phyloP scores from a whole-genome alignment of 1,140 invertebrate species.

The Drosophila santomea region DNA sequence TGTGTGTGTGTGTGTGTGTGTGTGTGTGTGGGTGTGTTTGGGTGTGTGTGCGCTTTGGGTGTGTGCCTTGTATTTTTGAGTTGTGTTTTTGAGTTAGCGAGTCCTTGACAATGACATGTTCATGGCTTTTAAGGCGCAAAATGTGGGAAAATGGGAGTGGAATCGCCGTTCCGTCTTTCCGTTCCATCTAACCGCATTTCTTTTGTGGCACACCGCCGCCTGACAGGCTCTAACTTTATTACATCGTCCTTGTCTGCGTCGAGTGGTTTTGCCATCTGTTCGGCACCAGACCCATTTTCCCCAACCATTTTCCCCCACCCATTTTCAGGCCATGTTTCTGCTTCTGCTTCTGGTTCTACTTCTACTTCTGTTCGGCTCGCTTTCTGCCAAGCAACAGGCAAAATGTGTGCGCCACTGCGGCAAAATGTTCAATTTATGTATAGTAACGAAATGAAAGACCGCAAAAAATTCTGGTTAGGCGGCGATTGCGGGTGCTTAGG shows the following conservation, averaged over 20 bases:
- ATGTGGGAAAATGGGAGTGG: slow-evolving; percentile 2
- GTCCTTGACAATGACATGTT: slow-evolving; percentile 55
- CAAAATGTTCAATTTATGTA: slow-evolving; percentile 75
- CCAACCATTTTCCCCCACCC: not conserved
- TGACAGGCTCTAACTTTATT: slow-evolving; percentile 78
- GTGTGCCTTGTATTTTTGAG: slow-evolving; percentile 16
- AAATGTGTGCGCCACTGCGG: slow-evolving; percentile 65
- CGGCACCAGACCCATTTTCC: slow-evolving; percentile 7
- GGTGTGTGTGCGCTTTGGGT: not conserved
- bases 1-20: not conserved
- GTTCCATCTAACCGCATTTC: slow-evolving; percentile 67
- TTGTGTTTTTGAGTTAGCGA: slow-evolving; percentile 23
- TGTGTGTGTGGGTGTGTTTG: too few species aligned
- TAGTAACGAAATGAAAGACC: slow-evolving; percentile 57
- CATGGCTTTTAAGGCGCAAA: not conserved
- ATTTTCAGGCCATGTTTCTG: not conserved
- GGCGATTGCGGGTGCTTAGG: not conserved
- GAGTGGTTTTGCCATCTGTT: slow-evolving; percentile 63
- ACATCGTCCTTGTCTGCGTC: slow-evolving; percentile 68
- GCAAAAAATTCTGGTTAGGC: slow-evolving; percentile 19
- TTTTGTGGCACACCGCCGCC: slow-evolving; percentile 64
- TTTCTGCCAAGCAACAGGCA: slow-evolving; percentile 57
- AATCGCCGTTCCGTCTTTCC: slow-evolving; percentile 11
- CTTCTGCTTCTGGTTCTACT: not conserved
- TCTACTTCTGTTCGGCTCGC: not conserved